Base-by-base conservation (phyloP, 2,797 vertebrate genomes). In the Scleropages formosus region DNA sequence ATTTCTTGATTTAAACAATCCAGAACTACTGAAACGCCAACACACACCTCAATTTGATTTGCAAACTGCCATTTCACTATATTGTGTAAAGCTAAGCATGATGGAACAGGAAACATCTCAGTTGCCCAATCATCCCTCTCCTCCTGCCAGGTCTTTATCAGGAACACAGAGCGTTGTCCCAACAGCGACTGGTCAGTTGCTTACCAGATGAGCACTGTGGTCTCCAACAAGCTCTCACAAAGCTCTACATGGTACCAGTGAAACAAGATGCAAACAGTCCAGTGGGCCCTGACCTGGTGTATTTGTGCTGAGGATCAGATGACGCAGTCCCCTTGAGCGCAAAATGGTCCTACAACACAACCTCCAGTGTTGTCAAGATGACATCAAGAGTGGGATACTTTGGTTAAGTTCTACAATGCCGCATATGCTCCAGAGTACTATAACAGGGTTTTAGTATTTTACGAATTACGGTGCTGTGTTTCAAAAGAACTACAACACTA, bases 401-500 rank as follows among this genome's bases (percentile, higher is more conserved):
- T 15, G 46, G 22, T 60, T 61, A 13, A 46, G 31, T 73, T 73
- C 61, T 56, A 61, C 71, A 62, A 73, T n/a, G n/a, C n/a, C n/a
- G 20, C 56, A 3, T 69, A 72, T 49, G 49, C 4, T 20, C 39
- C 53, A 20, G 31, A 9, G 0, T 12, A 26, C 61, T 4, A 11
- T 22, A 18, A 26, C n/a, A 7, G 11, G 11, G 6, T 63, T 22
- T 18, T 20, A 20, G 22, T 20, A n/a, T n/a, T 63, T 20, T 18
- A 63, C 7, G 11, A 22, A n/a, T n/a, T n/a, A n/a, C n/a, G n/a
- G n/a, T n/a, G n/a, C n/a, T n/a, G n/a, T n/a, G n/a, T n/a, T 8
- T 11, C 16, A 31, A 12, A 31, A 66, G 15, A 18, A n/a, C 13
- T 22, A 22, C 1, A 61, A n/a, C 16, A 15, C 16, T 20, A 61